Percentiles rank a stretch among this genome's conserved stretches.
phyloP scores from a whole-genome alignment of 2,113 vertebrate species.

The Laticauda colubrina region DNA sequence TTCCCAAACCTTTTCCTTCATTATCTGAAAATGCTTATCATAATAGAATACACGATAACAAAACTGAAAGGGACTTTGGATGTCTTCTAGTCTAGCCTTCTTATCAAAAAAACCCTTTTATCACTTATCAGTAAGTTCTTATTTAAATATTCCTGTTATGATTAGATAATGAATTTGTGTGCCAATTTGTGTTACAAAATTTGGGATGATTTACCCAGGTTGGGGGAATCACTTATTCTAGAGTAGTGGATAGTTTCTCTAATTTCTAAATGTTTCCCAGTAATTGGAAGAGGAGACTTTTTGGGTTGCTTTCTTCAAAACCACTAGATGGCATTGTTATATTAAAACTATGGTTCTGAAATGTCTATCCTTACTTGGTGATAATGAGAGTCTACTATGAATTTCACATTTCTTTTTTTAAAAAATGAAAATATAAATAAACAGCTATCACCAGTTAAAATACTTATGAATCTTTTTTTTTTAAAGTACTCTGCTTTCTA shows the following conservation, averaged over 20 bases:
- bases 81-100: neutral
- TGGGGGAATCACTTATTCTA: neutral
- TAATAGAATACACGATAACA: neutral
- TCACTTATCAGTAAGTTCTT: neutral
- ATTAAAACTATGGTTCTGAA: neutral
- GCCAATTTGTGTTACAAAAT: neutral
- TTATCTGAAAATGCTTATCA: neutral
- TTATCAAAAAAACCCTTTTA: neutral
- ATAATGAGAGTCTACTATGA: neutral
- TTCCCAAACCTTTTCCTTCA: neutral
- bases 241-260: neutral
- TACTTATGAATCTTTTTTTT: neutral
- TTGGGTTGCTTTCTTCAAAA: neutral
- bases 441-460: neutral
- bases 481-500: neutral
- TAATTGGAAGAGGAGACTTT: neutral
- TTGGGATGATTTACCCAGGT: neutral
- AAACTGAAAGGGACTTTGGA: neutral
- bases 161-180: neutral
- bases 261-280: neutral
- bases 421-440: neutral
- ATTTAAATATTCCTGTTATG: neutral
- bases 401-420: neutral
- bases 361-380: neutral
- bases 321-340: constrained; percentile 25